phyloP scores from a whole-genome alignment of 2,797 vertebrate genomes.

The Pelodytes ibericus region DNA sequence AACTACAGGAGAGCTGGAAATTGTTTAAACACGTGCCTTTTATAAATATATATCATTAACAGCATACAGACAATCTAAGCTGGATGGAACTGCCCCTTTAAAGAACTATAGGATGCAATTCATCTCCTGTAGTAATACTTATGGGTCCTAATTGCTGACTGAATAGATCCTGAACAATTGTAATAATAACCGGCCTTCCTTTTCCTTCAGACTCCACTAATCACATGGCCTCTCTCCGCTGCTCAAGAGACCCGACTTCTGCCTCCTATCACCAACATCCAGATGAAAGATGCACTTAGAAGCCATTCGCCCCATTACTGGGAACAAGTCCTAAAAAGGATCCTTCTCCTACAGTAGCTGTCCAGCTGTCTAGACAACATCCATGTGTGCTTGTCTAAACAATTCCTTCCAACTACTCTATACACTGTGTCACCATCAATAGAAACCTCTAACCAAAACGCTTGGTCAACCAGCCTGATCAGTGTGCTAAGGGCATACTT shows the following conservation, averaged over 20 bases:
- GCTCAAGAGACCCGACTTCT: neutral
- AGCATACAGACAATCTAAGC: too few relatives aligned
- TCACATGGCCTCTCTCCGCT: neutral
- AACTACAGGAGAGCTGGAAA: too few relatives aligned
- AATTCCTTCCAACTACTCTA: neutral
- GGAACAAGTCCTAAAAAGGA: constrained; percentile 17
- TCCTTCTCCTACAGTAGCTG: neutral
- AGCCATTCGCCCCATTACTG: neutral
- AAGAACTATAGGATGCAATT: constrained; percentile 14
- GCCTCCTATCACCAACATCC: constrained; percentile 14
- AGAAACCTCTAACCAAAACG: constrained; percentile 2
- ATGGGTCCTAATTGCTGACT: neutral
- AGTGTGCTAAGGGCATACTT: too few relatives aligned
- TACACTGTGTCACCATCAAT: neutral
- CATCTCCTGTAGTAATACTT: constrained; percentile 11
- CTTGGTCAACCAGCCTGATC: constrained; percentile 19
- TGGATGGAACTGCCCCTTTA: too few relatives aligned
- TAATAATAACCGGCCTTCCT: neutral
- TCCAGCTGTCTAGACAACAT: constrained; percentile 34
- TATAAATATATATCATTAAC: too few relatives aligned
- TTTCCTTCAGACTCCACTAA: neutral
- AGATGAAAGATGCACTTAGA: constrained; percentile 10
- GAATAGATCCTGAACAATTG: neutral
- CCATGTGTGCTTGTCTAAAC: constrained; percentile 5
- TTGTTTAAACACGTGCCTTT: too few relatives aligned